Conservation (phyloP, 2,888 invertebrate species). For the Xanthia togata region DNA sequence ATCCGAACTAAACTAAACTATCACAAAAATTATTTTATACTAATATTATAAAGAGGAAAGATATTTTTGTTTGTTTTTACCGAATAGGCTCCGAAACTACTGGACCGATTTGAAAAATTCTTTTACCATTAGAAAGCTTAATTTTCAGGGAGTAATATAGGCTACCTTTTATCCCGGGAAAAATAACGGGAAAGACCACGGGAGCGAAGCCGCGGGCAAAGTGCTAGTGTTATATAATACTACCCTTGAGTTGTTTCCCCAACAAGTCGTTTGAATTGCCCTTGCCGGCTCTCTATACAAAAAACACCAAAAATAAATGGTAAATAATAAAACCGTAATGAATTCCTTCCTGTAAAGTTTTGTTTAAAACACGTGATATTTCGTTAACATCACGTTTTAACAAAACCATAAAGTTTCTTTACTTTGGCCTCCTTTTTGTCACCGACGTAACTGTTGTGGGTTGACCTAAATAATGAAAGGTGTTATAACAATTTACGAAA, state of each 20-base stretch:
- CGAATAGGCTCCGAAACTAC: too few species aligned
- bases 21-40: too few species aligned
- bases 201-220: too few species aligned
- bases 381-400: conserved; percentile 27
- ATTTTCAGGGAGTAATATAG: too few species aligned
- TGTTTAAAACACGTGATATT: conserved; percentile 31
- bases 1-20: too few species aligned
- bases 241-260: not conserved
- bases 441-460: not conserved
- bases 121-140: too few species aligned
- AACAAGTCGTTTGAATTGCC: not conserved
- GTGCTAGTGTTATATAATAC: not conserved
- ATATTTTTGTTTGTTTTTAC: too few species aligned
- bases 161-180: too few species aligned
- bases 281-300: not conserved
- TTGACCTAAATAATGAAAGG: not conserved
- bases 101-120: too few species aligned
- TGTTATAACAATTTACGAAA: conserved; percentile 5
- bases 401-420: conserved; percentile 13
- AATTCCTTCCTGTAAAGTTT: conserved; percentile 10
- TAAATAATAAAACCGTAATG: conserved; percentile 20
- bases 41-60: too few species aligned
- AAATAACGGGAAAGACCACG: too few species aligned
- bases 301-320: not conserved
- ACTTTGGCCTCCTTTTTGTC: conserved; percentile 17